A percentile compares a stretch with the other conserved stretches of the same genome.
Conservation (phyloP, 2,113 vertebrate genomes). For the Notothenia rossii region DNA sequence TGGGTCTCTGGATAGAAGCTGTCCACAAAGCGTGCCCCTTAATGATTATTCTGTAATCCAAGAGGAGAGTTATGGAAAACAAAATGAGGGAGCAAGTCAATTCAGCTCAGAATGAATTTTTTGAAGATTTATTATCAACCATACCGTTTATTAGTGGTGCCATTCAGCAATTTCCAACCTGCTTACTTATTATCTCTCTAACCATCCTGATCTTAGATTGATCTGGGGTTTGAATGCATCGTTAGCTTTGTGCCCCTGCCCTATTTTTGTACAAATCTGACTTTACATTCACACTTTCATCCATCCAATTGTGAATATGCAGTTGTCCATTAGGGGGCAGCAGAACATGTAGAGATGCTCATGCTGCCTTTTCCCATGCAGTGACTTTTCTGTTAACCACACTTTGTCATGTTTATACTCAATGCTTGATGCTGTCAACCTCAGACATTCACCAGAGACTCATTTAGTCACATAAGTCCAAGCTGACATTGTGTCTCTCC, state of each 20-base stretch:
- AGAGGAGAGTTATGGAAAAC: conserved; percentile 23
- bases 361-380: background rate
- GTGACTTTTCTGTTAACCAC: conserved; percentile 8
- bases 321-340: conserved; percentile 79
- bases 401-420: conserved; percentile 26
- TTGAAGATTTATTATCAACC: conserved; percentile 14
- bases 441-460: conserved; percentile 28
- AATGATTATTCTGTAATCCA: conserved; percentile 12
- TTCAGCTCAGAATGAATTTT: conserved; percentile 31
- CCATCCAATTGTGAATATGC: conserved; percentile 22
- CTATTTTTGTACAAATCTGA: background rate
- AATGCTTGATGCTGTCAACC: conserved; percentile 14
- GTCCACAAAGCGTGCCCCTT: conserved; percentile 8
- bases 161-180: background rate
- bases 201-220: conserved; percentile 38
- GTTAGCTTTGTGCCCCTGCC: no score
- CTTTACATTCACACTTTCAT: background rate
- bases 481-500: conserved; percentile 13
- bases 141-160: no score
- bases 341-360: conserved; percentile 56
- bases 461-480: conserved; percentile 40
- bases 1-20: conserved; percentile 1
- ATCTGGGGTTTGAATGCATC: background rate
- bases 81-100: conserved; percentile 28
- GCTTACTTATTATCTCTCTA: conserved; percentile 16